A percentile compares a stretch with the other conserved stretches of the same genome.
These are phyloP conservation scores for Nomada ruficornis DNA, from an alignment of 2,888 invertebrate species.

Conservation along the genomic window DNA sequence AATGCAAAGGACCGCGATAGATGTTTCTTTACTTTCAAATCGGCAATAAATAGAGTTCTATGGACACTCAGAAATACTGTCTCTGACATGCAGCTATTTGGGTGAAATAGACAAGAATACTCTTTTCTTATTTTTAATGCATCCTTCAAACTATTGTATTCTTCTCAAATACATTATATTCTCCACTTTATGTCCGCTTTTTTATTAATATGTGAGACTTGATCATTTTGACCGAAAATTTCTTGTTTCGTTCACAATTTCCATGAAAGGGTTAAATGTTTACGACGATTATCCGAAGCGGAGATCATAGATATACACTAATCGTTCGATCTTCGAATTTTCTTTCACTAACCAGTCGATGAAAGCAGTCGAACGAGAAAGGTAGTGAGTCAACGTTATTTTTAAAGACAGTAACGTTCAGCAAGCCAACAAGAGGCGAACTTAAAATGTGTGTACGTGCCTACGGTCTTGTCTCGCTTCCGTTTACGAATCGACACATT, in stretches of 20 bases:
- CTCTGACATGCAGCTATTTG: no score
- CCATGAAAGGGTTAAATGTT: no score
- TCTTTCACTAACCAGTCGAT: background rate
- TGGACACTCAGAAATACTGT: no score
- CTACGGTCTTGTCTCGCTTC: conserved; percentile 32
- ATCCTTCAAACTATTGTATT: no score
- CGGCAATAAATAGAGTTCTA: no score
- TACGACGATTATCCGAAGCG: background rate
- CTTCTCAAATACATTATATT: no score
- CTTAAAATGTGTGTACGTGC: conserved; percentile 29
- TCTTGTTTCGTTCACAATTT: background rate
- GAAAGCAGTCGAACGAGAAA: conserved; percentile 1
- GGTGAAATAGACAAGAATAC: no score
- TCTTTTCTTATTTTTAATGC: no score
- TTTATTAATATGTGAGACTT: background rate
- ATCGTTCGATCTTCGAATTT: background rate
- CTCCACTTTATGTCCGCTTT: no score
- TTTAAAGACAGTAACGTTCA: conserved; percentile 28
- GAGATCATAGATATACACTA: background rate
- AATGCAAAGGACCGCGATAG: no score
- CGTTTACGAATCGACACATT: conserved; percentile 46
- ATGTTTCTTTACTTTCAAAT: no score
- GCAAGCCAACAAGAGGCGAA: background rate
- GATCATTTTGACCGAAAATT: background rate
- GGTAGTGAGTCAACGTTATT: conserved; percentile 34